These are phyloP conservation scores for Dicyrtomina minuta DNA, from an alignment of 2,888 invertebrate genomes.

Conservation along the genomic window DNA sequence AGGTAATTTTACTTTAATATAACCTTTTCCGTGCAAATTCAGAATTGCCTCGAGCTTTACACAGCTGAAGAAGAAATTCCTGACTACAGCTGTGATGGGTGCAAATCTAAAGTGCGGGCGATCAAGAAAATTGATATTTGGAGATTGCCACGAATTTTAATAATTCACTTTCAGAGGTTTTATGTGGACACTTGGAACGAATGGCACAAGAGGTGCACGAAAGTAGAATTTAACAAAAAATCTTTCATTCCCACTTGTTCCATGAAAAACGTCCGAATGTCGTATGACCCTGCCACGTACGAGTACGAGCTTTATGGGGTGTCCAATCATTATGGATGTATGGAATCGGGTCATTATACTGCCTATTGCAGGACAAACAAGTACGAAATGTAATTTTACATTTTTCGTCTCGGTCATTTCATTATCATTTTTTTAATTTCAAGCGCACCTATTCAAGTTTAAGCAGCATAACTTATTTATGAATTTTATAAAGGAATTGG, in stretches of 20 bases:
- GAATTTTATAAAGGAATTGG: slow-evolving; percentile 71
- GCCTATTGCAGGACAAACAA: slow-evolving; percentile 73
- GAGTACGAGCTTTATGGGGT: slow-evolving; percentile 79
- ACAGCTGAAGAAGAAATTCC: slow-evolving; percentile 76
- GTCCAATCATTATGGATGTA: slow-evolving; percentile 86
- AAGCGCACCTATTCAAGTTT: too few species aligned
- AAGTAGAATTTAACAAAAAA: too few species aligned
- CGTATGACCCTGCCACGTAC: too few species aligned
- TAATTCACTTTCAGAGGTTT: slow-evolving; percentile 85
- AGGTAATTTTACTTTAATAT: too few species aligned
- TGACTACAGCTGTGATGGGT: slow-evolving; percentile 84
- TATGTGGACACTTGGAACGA: too few species aligned
- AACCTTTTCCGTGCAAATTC: background rate
- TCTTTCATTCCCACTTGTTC: too few species aligned
- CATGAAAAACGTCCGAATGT: slow-evolving; percentile 14
- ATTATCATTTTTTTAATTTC: too few species aligned
- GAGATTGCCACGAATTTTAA: slow-evolving; percentile 77
- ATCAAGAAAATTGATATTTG: slow-evolving; percentile 82
- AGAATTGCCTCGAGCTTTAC: slow-evolving; percentile 78
- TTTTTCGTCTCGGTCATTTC: too few species aligned
- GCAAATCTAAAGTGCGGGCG: slow-evolving; percentile 75
- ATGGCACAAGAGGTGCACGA: too few species aligned
- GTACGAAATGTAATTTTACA: slow-evolving; percentile 54
- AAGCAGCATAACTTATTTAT: too few species aligned
- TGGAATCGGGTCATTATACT: slow-evolving; percentile 91